These are phyloP conservation scores for Hyposoter didymator DNA, from an alignment of 2,888 invertebrate species.

Conservation along the genomic window DNA sequence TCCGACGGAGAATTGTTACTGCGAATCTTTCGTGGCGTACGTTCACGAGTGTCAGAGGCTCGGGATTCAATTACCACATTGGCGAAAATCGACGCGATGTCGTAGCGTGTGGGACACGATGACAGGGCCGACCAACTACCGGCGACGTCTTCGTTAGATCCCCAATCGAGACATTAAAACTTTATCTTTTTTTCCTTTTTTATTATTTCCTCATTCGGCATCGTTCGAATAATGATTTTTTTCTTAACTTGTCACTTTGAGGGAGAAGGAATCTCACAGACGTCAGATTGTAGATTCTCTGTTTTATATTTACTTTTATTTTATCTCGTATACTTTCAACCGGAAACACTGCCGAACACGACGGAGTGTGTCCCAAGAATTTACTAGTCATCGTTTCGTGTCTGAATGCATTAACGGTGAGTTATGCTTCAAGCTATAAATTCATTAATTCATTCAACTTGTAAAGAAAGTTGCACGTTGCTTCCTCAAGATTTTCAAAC, in stretches of 20 bases:
- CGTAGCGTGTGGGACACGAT: constrained; percentile 83
- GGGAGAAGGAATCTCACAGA: constrained; percentile 9
- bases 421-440: constrained; percentile 27
- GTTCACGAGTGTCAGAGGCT: constrained; percentile 93
- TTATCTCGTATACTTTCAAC: constrained; percentile 44
- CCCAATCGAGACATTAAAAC: background rate
- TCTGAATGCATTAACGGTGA: constrained; percentile 76
- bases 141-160: constrained; percentile 66
- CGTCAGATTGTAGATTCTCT: constrained; percentile 18
- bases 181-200: background rate
- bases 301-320: constrained; percentile 17
- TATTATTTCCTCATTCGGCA: constrained; percentile 8
- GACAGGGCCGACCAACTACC: constrained; percentile 65
- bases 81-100: constrained; percentile 90
- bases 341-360: constrained; percentile 63
- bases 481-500: too few relatives aligned
- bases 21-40: constrained; percentile 95
- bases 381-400: constrained; percentile 79
- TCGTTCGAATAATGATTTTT: constrained; percentile 29
- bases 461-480: too few relatives aligned
- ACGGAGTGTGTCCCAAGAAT: constrained; percentile 72
- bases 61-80: constrained; percentile 89
- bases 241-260: background rate
- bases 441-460: too few relatives aligned
- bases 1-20: constrained; percentile 92